phyloP scores from a whole-genome alignment of 2,797 vertebrate genomes.

The Rachycentron canadum region DNA sequence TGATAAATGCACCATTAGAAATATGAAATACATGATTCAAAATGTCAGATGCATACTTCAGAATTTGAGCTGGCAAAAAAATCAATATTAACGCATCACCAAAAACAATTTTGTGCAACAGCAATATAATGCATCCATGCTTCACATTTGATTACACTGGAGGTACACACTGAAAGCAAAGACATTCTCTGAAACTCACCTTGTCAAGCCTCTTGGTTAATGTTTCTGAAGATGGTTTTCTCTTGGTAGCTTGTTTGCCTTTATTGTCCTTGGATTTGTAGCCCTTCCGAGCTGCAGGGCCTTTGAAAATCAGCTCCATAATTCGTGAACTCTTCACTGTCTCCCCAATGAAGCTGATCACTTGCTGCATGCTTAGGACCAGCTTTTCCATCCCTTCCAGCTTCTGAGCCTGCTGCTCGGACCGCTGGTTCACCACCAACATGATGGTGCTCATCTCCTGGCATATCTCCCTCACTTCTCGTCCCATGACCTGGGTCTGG shows the following conservation, averaged over 20 bases:
- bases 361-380: conserved; percentile 90
- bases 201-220: conserved; percentile 82
- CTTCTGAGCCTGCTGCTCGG: conserved; percentile 89
- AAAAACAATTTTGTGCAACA: conserved; percentile 1
- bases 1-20: not conserved
- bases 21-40: not conserved
- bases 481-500: conserved; percentile 70
- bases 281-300: conserved; percentile 77
- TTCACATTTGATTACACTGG: not conserved
- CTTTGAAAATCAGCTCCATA: conserved; percentile 86
- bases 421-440: conserved; percentile 87
- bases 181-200: conserved; percentile 77
- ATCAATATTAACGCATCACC: not conserved
- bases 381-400: conserved; percentile 91
- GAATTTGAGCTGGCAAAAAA: not conserved
- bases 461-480: conserved; percentile 87
- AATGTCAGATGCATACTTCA: not conserved
- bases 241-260: conserved; percentile 79
- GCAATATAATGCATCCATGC: not conserved
- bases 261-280: conserved; percentile 78
- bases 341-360: conserved; percentile 89
- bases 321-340: conserved; percentile 87
- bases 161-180: not conserved
- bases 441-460: conserved; percentile 90
- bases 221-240: conserved; percentile 78